These are phyloP conservation scores for Tetragonula clypearis DNA, from an alignment of 1,140 invertebrate species.

Conservation along the genomic window DNA sequence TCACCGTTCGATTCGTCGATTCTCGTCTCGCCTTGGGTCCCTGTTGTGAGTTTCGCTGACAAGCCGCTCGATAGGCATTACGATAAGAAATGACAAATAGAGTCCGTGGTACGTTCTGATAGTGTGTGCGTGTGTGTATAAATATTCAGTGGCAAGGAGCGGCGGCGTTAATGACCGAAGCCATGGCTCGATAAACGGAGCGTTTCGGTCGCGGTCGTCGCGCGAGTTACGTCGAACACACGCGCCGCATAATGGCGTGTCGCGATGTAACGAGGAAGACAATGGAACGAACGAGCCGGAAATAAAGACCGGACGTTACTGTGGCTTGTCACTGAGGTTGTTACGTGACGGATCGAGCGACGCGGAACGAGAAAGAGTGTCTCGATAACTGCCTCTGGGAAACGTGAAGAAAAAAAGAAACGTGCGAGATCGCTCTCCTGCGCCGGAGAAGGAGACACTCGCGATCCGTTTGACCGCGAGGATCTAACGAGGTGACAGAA, in stretches of 20 bases:
- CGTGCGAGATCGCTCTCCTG: too few species aligned
- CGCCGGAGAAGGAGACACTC: too few species aligned
- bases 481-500: too few species aligned
- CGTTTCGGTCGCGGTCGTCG: background rate
- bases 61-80: too few species aligned
- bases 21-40: background rate
- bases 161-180: slow-evolving; percentile 6
- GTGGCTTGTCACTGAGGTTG: slow-evolving; percentile 51
- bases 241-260: background rate
- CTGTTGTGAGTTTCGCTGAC: background rate
- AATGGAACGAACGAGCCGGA: slow-evolving; percentile 54
- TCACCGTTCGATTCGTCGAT: background rate
- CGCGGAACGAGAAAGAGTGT: slow-evolving; percentile 19
- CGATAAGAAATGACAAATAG: slow-evolving; percentile 26
- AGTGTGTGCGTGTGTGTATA: background rate
- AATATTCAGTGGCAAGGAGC: background rate
- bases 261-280: slow-evolving; percentile 44
- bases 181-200: background rate
- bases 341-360: slow-evolving; percentile 26
- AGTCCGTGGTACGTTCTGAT: background rate
- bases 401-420: slow-evolving; percentile 60
- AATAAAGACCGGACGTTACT: slow-evolving; percentile 57
- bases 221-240: background rate
- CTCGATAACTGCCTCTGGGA: slow-evolving; percentile 40
- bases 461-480: too few species aligned